Evolutionary conservation across 1,140 invertebrate genomes (phyloP).

Genomic region (Centruroides sculpturatus): DNA sequence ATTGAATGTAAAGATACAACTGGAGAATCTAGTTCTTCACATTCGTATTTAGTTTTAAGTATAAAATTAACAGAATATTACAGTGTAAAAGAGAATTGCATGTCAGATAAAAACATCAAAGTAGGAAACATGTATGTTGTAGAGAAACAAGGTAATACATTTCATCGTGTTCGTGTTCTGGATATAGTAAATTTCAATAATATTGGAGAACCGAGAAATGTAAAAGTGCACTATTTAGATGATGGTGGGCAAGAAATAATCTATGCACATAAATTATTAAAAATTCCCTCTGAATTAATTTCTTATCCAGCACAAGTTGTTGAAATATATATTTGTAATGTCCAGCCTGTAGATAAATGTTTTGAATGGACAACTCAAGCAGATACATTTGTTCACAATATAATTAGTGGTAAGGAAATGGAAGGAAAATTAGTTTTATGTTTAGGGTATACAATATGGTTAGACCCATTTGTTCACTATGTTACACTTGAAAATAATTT

Average conservation of each 20-base stretch:
- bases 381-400: background rate
- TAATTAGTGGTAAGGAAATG: slow-evolving; percentile 6
- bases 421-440: slow-evolving; percentile 11
- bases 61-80: slow-evolving; percentile 1
- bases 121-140: slow-evolving; percentile 2
- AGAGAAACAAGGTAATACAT: background rate
- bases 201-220: background rate
- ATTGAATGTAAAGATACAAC: background rate
- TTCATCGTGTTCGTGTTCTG: slow-evolving; percentile 4
- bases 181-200: background rate
- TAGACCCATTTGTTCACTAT: slow-evolving; percentile 2
- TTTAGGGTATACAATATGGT: slow-evolving; percentile 7
- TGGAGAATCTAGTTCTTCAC: background rate
- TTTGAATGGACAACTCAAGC: slow-evolving; percentile 8
- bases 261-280: background rate
- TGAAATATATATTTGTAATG: slow-evolving; percentile 6
- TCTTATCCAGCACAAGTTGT: background rate
- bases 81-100: background rate
- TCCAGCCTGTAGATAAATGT: background rate
- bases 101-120: background rate
- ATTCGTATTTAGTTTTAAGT: background rate
- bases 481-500: background rate
- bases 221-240: slow-evolving; percentile 1
- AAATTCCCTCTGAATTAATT: background rate
- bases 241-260: background rate